Percentiles rank a stretch among this genome's conserved stretches.
Evolutionary conservation across 2,113 vertebrate genomes (phyloP).

Genomic region (Actinemys pallida): DNA sequence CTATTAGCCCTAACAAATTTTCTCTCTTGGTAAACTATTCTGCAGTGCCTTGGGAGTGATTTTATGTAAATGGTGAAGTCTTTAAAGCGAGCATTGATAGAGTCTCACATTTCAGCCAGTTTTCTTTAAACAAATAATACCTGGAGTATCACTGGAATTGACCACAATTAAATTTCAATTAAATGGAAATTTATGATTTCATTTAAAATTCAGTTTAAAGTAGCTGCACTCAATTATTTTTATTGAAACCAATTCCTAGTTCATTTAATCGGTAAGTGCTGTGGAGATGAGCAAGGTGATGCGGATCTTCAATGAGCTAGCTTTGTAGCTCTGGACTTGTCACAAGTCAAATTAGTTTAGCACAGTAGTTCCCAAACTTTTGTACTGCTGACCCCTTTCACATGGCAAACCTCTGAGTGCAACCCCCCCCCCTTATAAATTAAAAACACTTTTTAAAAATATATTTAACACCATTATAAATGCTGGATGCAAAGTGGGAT

Average conservation of each 20-base stretch:
- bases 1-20: neutral
- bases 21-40: neutral
- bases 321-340: neutral
- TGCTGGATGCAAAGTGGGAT: no score
- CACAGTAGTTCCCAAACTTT: neutral
- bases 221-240: neutral
- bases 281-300: neutral
- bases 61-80: neutral
- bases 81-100: neutral
- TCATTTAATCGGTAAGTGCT: neutral
- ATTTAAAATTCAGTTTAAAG: neutral
- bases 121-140: conserved; percentile 35
- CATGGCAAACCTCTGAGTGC: no score
- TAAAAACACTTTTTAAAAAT: no score
- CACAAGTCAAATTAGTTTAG: neutral
- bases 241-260: neutral
- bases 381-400: no score
- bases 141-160: neutral
- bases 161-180: conserved; percentile 23
- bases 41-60: neutral
- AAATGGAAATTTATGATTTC: conserved; percentile 35
- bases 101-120: neutral
- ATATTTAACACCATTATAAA: no score
- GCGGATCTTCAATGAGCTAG: neutral
- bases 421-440: no score